These are phyloP conservation scores for Malachius bipustulatus DNA, from an alignment of 2,888 invertebrate genomes.

Conservation along the genomic window DNA sequence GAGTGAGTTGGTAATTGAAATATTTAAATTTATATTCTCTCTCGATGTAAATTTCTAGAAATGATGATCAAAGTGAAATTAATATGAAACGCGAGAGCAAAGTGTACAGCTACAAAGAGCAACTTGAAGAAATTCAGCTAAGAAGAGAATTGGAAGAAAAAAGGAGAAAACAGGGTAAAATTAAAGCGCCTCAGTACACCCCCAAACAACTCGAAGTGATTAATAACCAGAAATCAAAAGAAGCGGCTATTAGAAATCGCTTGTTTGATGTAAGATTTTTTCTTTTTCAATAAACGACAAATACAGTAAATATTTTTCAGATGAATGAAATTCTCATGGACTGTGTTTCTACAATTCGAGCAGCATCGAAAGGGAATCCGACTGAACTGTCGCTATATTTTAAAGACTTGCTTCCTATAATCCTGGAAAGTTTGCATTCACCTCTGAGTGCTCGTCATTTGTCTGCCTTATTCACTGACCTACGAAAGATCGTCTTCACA, in stretches of 20 bases:
- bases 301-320: no score
- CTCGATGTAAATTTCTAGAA: not conserved
- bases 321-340: slow-evolving; percentile 35
- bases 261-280: not conserved
- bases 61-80: slow-evolving; percentile 37
- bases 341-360: slow-evolving; percentile 40
- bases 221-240: slow-evolving; percentile 75
- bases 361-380: slow-evolving; percentile 43
- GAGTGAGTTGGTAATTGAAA: slow-evolving; percentile 31
- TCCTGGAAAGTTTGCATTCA: slow-evolving; percentile 56
- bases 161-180: slow-evolving; percentile 64
- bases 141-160: slow-evolving; percentile 89
- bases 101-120: slow-evolving; percentile 92
- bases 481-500: slow-evolving; percentile 47
- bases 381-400: slow-evolving; percentile 42
- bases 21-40: slow-evolving; percentile 7
- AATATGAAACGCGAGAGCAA: slow-evolving; percentile 94
- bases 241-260: slow-evolving; percentile 54
- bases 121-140: slow-evolving; percentile 86
- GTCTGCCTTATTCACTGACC: slow-evolving; percentile 46
- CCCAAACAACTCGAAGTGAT: slow-evolving; percentile 89
- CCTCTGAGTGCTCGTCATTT: slow-evolving; percentile 65
- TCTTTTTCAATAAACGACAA: no score
- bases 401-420: slow-evolving; percentile 42
- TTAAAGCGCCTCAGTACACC: slow-evolving; percentile 58